These are phyloP conservation scores for Antheraea pernyi DNA, from an alignment of 1,140 invertebrate species.

Conservation along the genomic window DNA sequence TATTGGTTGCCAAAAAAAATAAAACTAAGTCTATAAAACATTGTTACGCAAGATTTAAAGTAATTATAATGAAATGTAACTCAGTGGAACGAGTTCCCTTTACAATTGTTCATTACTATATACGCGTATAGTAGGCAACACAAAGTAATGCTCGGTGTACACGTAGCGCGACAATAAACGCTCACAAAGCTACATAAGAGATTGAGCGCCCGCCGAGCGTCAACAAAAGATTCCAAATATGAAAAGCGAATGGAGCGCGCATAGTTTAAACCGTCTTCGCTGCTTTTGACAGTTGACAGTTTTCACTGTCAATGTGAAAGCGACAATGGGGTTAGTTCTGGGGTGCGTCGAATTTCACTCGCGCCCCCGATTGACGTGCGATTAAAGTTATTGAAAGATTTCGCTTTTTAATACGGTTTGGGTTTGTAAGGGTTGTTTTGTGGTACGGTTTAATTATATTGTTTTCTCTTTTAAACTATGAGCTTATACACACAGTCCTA, in stretches of 20 bases:
- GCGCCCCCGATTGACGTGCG: conserved; percentile 55
- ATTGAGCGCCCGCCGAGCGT: conserved; percentile 37
- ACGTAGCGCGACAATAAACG: conserved; percentile 28
- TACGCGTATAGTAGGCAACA: not conserved
- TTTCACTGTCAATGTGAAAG: conserved; percentile 63
- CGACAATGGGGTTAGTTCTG: conserved; percentile 63
- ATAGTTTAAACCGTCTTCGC: conserved; percentile 75
- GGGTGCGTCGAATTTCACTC: conserved; percentile 65
- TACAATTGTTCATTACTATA: no score
- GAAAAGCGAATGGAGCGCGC: conserved; percentile 68
- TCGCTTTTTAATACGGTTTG: conserved; percentile 42
- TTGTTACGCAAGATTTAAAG: no score
- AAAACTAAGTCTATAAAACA: no score
- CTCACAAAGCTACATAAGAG: conserved; percentile 29
- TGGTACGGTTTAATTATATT: conserved; percentile 10
- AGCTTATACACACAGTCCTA: no score
- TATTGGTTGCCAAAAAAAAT: no score
- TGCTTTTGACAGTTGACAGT: conserved; percentile 78
- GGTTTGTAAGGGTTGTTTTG: conserved; percentile 4
- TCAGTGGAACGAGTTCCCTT: not conserved
- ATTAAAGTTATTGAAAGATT: conserved; percentile 73
- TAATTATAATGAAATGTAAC: not conserved
- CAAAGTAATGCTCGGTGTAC: conserved; percentile 21
- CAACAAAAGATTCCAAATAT: conserved; percentile 56
- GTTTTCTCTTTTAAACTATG: not conserved